Conservation (phyloP, 2,888 invertebrate genomes). For the Tineola bisselliella region DNA sequence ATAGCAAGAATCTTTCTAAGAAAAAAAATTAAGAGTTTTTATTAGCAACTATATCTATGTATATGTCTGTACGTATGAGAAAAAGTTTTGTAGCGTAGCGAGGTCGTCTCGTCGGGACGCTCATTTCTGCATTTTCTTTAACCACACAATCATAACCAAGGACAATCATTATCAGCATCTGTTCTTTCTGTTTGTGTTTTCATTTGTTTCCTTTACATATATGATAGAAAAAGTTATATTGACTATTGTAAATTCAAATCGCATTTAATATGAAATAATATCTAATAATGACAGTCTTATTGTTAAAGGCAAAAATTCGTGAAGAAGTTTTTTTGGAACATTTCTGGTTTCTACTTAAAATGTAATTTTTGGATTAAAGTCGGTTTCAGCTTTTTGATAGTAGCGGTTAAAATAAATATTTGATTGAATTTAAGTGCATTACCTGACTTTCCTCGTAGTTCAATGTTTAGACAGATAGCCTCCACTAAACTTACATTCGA, state of each 20-base stretch:
- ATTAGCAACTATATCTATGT: neutral
- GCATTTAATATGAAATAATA: neutral
- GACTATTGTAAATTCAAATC: neutral
- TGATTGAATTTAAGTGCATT: neutral
- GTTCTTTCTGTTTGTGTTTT: neutral
- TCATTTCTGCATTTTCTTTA: slow-evolving; percentile 4
- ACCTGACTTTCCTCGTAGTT: neutral
- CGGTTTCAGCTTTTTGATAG: neutral
- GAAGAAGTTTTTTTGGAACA: too few species aligned
- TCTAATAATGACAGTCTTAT: too few species aligned
- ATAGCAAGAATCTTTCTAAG: neutral
- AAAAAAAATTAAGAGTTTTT: neutral
- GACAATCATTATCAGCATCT: neutral
- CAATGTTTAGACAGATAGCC: too few species aligned
- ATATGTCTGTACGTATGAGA: neutral
- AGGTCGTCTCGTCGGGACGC: neutral
- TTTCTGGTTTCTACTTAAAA: too few species aligned
- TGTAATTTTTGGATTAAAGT: neutral
- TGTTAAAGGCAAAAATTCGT: too few species aligned
- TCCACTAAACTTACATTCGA: too few species aligned
- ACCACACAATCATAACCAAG: neutral
- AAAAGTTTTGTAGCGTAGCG: slow-evolving; percentile 5
- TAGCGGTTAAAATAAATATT: neutral
- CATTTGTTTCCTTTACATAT: neutral
- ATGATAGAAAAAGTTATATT: neutral